A percentile compares a stretch with the other conserved stretches of the same genome.
Conservation (phyloP, 2,888 invertebrate genomes). For the Phyllotreta cruciferae region DNA sequence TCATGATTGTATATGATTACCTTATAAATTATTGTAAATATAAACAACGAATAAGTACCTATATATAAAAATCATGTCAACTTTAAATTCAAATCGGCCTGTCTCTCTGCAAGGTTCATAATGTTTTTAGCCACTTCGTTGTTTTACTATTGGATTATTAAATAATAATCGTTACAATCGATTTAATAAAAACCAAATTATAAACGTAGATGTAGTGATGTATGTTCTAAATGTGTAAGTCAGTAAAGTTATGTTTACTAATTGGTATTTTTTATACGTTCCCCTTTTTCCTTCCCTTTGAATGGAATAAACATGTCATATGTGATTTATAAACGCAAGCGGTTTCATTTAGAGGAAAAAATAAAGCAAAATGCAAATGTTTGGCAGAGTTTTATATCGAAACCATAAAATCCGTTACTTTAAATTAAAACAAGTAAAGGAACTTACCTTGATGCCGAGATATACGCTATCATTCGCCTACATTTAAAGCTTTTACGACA, state of each 20-base stretch:
- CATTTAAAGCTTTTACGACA: slow-evolving; percentile 53
- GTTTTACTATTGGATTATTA: slow-evolving; percentile 16
- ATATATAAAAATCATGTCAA: not conserved
- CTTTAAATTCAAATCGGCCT: slow-evolving; percentile 3
- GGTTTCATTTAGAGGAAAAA: slow-evolving; percentile 20
- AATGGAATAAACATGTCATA: no score
- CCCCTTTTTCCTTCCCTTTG: slow-evolving; percentile 27
- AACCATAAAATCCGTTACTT: slow-evolving; percentile 47
- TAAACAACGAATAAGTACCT: no score
- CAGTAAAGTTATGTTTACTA: slow-evolving; percentile 51
- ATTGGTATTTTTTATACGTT: not conserved
- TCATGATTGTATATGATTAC: slow-evolving; percentile 2
- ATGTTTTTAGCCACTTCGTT: slow-evolving; percentile 6
- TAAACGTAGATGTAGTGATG: slow-evolving; percentile 47
- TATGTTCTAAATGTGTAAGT: slow-evolving; percentile 53
- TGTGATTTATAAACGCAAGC: not conserved
- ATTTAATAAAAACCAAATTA: slow-evolving; percentile 31
- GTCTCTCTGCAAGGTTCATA: slow-evolving; percentile 2
- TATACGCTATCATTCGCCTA: slow-evolving; percentile 37
- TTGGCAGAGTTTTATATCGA: slow-evolving; percentile 43
- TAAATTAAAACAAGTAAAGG: slow-evolving; percentile 51
- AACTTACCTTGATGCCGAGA: slow-evolving; percentile 54
- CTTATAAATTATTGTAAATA: not conserved
- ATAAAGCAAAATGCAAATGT: slow-evolving; percentile 25
- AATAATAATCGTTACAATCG: slow-evolving; percentile 6